phyloP scores from a whole-genome alignment of 2,113 vertebrate species.

The Lepisosteus oculatus region DNA sequence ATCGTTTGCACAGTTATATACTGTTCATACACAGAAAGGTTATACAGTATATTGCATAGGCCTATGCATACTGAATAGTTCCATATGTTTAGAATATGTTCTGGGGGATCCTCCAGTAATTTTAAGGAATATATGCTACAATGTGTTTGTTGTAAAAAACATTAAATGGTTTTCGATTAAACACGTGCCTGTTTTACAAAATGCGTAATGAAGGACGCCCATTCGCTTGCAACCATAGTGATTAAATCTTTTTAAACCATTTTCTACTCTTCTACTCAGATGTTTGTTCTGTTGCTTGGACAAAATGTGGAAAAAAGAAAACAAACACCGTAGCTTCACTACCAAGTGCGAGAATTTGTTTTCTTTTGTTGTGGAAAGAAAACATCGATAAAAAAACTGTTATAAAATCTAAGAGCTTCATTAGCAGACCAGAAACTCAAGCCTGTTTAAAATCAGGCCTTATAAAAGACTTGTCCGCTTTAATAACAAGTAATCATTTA shows the following conservation, averaged over 20 bases:
- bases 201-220: background rate
- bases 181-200: too few relatives aligned
- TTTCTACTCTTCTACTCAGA: background rate
- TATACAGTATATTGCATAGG: too few relatives aligned
- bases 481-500: conserved; percentile 54
- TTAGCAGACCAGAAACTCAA: conserved; percentile 51
- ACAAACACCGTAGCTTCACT: conserved; percentile 11
- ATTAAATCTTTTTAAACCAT: too few relatives aligned
- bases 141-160: too few relatives aligned
- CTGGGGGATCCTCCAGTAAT: too few relatives aligned
- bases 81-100: too few relatives aligned
- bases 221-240: background rate
- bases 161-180: too few relatives aligned
- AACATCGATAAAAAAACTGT: conserved; percentile 15
- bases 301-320: background rate
- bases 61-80: too few relatives aligned
- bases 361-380: conserved; percentile 45
- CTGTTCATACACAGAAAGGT: too few relatives aligned
- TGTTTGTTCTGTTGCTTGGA: background rate
- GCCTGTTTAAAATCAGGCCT: conserved; percentile 45
- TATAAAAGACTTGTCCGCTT: conserved; percentile 51
- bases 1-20: too few relatives aligned
- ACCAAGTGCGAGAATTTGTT: conserved; percentile 31
- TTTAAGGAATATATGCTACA: too few relatives aligned
- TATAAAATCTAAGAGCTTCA: conserved; percentile 55